Evolutionary conservation across 2,113 vertebrate species (phyloP).

Genomic region (Colistium nudipinnis): DNA sequence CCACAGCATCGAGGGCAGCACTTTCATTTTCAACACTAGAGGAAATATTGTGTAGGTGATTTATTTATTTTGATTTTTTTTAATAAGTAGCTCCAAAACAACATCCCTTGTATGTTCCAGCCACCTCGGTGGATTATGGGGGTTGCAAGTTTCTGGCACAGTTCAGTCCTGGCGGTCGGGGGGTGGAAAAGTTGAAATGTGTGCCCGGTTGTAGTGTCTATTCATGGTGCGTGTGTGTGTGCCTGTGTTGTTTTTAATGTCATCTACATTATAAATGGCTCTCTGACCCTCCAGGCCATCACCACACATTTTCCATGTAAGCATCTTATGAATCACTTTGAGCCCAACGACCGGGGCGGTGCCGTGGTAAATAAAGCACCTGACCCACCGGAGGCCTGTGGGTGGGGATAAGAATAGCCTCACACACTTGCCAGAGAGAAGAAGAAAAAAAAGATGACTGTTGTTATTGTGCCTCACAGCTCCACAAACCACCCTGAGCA

Average conservation of each 20-base stretch:
- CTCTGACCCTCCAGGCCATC: too few species aligned
- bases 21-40: neutral
- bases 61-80: neutral
- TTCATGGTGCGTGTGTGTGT: too few species aligned
- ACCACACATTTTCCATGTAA: slow-evolving; percentile 8
- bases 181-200: too few species aligned
- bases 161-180: too few species aligned
- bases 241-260: too few species aligned
- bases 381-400: slow-evolving; percentile 3
- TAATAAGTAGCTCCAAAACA: too few species aligned
- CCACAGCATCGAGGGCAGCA: neutral
- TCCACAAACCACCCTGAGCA: neutral
- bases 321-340: neutral
- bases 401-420: slow-evolving; percentile 36
- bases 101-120: too few species aligned
- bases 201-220: too few species aligned
- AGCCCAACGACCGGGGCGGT: slow-evolving; percentile 40
- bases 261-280: too few species aligned
- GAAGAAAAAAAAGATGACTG: neutral
- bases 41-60: neutral
- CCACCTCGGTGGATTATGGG: too few species aligned
- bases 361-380: slow-evolving; percentile 40
- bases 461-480: slow-evolving; percentile 1
- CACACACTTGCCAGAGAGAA: neutral
- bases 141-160: too few species aligned